phyloP scores from a whole-genome alignment of 2,113 vertebrate species.

The Coreoperca whiteheadi region DNA sequence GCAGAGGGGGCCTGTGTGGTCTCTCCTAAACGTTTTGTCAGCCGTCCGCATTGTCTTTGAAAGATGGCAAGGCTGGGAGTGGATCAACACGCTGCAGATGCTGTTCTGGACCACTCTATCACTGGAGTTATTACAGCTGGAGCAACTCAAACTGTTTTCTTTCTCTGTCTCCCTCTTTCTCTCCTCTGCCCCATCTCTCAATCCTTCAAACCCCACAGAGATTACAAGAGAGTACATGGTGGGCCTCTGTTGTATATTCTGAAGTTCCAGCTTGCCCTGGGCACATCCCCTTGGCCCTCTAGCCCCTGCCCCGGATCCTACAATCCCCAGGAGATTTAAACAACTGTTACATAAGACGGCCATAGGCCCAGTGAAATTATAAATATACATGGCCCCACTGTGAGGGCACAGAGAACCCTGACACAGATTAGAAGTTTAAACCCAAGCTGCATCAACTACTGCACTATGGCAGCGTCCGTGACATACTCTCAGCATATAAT shows the following conservation, averaged over 20 bases:
- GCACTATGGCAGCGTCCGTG: conserved; percentile 17
- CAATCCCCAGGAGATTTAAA: conserved; percentile 28
- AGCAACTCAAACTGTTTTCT: conserved; percentile 51
- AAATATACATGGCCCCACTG: conserved; percentile 22
- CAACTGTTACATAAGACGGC: conserved; percentile 33
- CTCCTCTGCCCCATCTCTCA: conserved; percentile 22
- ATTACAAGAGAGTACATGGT: conserved; percentile 41
- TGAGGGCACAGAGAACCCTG: conserved; percentile 3
- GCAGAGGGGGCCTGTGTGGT: conserved; percentile 48
- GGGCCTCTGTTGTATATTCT: conserved; percentile 49
- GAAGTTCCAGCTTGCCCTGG: conserved; percentile 24
- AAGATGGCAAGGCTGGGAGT: conserved; percentile 45
- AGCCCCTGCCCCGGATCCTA: conserved; percentile 2
- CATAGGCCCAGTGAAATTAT: conserved; percentile 25
- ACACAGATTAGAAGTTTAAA: conserved; percentile 24
- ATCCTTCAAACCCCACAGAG: conserved; percentile 36
- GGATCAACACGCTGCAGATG: conserved; percentile 48
- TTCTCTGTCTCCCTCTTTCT: conserved; percentile 32
- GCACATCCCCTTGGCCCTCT: conserved; percentile 31
- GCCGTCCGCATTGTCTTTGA: conserved; percentile 45
- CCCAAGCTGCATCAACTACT: conserved; percentile 19
- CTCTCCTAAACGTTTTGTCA: conserved; percentile 65
- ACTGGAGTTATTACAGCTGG: conserved; percentile 75
- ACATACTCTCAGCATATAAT: conserved; percentile 21
- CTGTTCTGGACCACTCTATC: conserved; percentile 38